A percentile compares a stretch with the other conserved stretches of the same genome.
phyloP scores from a whole-genome alignment of 2,113 vertebrate genomes.

The Macrotis lagotis region DNA sequence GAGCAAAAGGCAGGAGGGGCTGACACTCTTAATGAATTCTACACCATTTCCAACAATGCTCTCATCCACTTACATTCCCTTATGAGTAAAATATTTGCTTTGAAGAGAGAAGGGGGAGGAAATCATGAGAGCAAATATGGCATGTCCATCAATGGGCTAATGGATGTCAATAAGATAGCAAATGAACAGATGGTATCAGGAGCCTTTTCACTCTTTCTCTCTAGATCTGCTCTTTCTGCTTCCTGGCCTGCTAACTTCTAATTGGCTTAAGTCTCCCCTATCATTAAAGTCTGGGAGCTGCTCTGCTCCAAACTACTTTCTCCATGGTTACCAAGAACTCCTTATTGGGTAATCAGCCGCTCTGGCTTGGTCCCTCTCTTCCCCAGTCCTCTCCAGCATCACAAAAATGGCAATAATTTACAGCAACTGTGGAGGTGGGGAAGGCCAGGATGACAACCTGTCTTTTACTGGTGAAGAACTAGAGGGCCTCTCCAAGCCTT shows the following conservation, averaged over 20 bases:
- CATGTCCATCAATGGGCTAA: neutral
- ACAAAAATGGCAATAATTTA: neutral
- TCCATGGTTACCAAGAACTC: neutral
- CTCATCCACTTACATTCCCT: neutral
- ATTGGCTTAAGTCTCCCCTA: neutral
- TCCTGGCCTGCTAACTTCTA: neutral
- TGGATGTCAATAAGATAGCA: neutral
- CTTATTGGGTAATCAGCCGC: neutral
- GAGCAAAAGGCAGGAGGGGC: neutral
- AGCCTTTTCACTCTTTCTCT: neutral
- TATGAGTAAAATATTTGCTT: neutral
- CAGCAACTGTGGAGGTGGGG: neutral
- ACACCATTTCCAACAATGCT: neutral
- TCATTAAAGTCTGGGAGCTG: neutral
- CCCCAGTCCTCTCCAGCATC: neutral
- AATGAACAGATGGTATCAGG: neutral
- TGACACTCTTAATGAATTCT: neutral
- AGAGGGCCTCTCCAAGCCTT: too few relatives aligned
- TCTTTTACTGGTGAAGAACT: neutral
- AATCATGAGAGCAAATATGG: neutral
- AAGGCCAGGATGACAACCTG: neutral
- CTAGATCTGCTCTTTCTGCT: neutral
- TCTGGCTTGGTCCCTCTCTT: neutral
- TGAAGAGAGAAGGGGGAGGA: neutral
- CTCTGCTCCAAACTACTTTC: neutral